Conservation (phyloP, 1,140 invertebrate species). For the Antheraea pernyi region DNA sequence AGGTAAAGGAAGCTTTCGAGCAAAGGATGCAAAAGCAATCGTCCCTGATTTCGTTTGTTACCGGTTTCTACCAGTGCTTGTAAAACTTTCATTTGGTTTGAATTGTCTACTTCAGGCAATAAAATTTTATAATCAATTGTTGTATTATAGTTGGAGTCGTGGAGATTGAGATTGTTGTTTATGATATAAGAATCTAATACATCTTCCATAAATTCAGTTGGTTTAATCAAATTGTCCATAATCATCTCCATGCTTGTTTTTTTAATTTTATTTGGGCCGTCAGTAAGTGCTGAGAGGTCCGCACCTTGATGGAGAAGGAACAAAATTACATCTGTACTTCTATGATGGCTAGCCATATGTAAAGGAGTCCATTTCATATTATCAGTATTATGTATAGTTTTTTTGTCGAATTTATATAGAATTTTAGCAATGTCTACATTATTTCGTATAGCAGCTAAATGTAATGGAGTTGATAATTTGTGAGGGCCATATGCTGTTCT, state of each 20-base stretch:
- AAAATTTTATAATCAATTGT: conserved; percentile 74
- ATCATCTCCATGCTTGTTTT: conserved; percentile 73
- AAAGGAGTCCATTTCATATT: conserved; percentile 81
- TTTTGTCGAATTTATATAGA: conserved; percentile 76
- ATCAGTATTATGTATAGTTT: conserved; percentile 74
- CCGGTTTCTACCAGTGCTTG: conserved; percentile 75
- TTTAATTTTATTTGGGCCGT: conserved; percentile 71
- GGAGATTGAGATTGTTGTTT: conserved; percentile 63
- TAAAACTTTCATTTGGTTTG: conserved; percentile 76
- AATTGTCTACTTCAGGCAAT: conserved; percentile 57
- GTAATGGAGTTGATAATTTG: conserved; percentile 80
- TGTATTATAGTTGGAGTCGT: conserved; percentile 70
- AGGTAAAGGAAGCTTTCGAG: conserved; percentile 79
- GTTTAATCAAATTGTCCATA: conserved; percentile 72
- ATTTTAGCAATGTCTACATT: conserved; percentile 74
- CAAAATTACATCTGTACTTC: conserved; percentile 79
- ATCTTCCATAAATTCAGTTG: conserved; percentile 71
- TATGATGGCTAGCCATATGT: conserved; percentile 80
- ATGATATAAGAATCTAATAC: conserved; percentile 75
- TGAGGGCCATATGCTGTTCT: conserved; percentile 59
- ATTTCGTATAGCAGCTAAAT: conserved; percentile 80
- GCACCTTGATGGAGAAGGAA: conserved; percentile 80
- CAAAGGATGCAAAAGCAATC: conserved; percentile 77
- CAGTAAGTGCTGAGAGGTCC: conserved; percentile 79
- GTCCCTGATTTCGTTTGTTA: conserved; percentile 68